Conservation (phyloP, 1,140 invertebrate species). For the Tetraneura akinire region DNA sequence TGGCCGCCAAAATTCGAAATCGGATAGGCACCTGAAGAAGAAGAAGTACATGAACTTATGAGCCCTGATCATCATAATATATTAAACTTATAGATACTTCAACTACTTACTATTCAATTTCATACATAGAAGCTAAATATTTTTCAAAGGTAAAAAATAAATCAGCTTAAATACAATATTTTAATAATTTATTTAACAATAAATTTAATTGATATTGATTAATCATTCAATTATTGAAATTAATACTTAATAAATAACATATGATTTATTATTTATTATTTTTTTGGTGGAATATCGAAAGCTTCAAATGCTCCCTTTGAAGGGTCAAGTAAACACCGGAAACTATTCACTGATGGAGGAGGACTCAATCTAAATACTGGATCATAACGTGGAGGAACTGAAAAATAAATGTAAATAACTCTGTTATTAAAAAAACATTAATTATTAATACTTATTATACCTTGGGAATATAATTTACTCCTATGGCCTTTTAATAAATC, state of each 20-base stretch:
- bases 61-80: no score
- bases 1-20: slow-evolving; percentile 20
- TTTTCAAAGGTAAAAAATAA: not conserved
- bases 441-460: not conserved
- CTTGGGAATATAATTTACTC: not conserved
- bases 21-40: slow-evolving; percentile 24
- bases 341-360: slow-evolving; percentile 19
- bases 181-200: slow-evolving; percentile 17
- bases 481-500: not conserved
- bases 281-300: slow-evolving; percentile 39
- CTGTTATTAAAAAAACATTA: not conserved
- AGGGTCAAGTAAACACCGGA: slow-evolving; percentile 33
- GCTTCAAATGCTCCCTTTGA: slow-evolving; percentile 44
- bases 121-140: no score
- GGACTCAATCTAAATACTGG: slow-evolving; percentile 32
- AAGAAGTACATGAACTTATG: no score
- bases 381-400: slow-evolving; percentile 44
- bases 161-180: slow-evolving; percentile 1
- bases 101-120: no score
- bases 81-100: no score
- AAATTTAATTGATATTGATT: no score
- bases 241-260: not conserved
- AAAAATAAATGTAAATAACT: not conserved
- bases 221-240: slow-evolving; percentile 1
- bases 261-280: not conserved